Conservation (phyloP, 2,888 invertebrate species). For the Coelinius sp. region DNA sequence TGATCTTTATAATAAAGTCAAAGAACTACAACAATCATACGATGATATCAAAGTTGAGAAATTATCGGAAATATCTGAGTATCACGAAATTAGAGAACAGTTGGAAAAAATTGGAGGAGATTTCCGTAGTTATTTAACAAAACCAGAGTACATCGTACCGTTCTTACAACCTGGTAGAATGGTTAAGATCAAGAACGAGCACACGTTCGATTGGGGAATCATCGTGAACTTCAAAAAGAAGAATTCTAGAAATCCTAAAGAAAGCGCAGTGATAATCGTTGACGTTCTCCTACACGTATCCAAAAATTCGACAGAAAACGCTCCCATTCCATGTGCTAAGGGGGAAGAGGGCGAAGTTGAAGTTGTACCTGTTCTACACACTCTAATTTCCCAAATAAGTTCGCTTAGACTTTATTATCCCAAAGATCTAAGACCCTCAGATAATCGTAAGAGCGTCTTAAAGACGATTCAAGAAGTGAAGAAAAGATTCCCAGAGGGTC, state of each 20-base stretch:
- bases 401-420: conserved; percentile 93
- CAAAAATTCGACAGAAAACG: conserved; percentile 75
- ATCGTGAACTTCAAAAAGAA: conserved; percentile 93
- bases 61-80: conserved; percentile 80
- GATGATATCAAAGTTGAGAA: conserved; percentile 81
- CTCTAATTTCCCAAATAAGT: conserved; percentile 87
- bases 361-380: conserved; percentile 88
- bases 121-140: conserved; percentile 85
- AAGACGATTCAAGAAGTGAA: conserved; percentile 91
- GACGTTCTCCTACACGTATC: conserved; percentile 89
- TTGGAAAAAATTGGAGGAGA: conserved; percentile 81
- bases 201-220: conserved; percentile 97
- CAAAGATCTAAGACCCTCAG: conserved; percentile 87
- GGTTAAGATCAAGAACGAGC: conserved; percentile 88
- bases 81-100: conserved; percentile 88
- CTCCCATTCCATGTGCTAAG: conserved; percentile 80
- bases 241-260: conserved; percentile 72
- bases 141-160: conserved; percentile 90
- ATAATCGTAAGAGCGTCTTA: conserved; percentile 87
- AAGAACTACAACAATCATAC: conserved; percentile 78
- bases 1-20: conserved; percentile 83
- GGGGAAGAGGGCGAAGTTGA: conserved; percentile 87
- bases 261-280: conserved; percentile 78
- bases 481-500: conserved; percentile 88
- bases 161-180: conserved; percentile 96